These are phyloP conservation scores for Nomada lathburiana DNA, from an alignment of 2,888 invertebrate genomes.

Conservation along the genomic window DNA sequence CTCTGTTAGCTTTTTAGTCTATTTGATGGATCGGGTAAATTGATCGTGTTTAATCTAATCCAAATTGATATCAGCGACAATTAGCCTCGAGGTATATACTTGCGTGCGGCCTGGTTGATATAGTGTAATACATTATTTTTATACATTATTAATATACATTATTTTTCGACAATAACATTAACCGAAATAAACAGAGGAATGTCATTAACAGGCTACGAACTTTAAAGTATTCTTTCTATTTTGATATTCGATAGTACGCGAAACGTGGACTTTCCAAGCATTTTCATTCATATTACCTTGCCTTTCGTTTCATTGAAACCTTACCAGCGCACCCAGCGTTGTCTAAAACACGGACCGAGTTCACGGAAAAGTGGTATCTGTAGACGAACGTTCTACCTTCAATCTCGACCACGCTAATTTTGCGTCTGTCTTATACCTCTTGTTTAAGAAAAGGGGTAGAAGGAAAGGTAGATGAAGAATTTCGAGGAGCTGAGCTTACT, in stretches of 20 bases:
- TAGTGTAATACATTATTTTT: too few relatives aligned
- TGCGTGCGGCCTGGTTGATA: not conserved
- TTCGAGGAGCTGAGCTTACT: conserved; percentile 37
- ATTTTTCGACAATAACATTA: too few relatives aligned
- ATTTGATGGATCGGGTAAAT: not conserved
- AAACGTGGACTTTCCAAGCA: conserved; percentile 1
- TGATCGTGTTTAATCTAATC: not conserved
- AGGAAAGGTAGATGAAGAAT: not conserved
- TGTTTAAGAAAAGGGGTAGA: not conserved
- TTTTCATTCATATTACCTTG: conserved; percentile 7
- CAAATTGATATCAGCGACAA: not conserved
- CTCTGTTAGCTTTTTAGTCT: not conserved
- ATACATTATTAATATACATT: too few relatives aligned
- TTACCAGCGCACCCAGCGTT: conserved; percentile 17
- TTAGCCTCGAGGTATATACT: not conserved
- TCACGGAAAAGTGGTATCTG: not conserved
- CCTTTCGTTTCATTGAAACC: not conserved
- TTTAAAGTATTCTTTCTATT: too few relatives aligned
- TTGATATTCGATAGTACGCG: not conserved
- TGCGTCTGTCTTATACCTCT: conserved; percentile 15
- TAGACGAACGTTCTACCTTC: conserved; percentile 13
- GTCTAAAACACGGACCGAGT: not conserved
- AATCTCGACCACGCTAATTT: not conserved
- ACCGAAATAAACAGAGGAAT: too few relatives aligned
- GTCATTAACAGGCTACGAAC: too few relatives aligned